Conservation (phyloP, 1,140 invertebrate species). For the Panagrolaimus sp. region DNA sequence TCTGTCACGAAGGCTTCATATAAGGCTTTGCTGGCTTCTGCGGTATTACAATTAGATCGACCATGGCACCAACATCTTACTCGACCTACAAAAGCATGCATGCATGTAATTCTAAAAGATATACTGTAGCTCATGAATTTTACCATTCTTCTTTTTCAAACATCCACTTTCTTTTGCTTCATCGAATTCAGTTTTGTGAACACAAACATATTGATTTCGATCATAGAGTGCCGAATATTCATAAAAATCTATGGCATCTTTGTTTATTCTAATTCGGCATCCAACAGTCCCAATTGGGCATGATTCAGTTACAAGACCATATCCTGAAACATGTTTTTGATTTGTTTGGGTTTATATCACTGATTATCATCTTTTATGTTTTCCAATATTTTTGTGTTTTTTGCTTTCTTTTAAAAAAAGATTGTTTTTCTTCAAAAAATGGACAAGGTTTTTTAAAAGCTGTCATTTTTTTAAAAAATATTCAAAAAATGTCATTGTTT, state of each 20-base stretch:
- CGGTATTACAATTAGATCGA: conserved; percentile 38
- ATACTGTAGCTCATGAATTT: not conserved
- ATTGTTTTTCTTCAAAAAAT: too few species aligned
- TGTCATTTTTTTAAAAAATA: too few species aligned
- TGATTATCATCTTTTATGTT: not conserved
- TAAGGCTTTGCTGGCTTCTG: conserved; percentile 28
- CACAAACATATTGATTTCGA: conserved; percentile 48
- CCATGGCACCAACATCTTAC: conserved; percentile 48
- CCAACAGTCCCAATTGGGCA: conserved; percentile 40
- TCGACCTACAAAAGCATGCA: conserved; percentile 29
- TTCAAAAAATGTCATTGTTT: too few species aligned
- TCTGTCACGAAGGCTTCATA: conserved; percentile 11
- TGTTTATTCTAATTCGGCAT: conserved; percentile 41
- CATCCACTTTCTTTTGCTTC: conserved; percentile 34
- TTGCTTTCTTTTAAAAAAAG: not conserved
- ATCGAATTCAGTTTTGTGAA: conserved; percentile 39
- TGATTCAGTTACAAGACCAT: conserved; percentile 43
- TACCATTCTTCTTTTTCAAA: conserved; percentile 34
- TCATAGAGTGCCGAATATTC: conserved; percentile 45
- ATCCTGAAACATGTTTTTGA: conserved; percentile 30
- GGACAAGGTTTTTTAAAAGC: too few species aligned
- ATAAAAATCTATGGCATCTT: conserved; percentile 39
- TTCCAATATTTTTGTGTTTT: not conserved
- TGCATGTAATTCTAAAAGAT: not conserved
- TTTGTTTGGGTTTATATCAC: too few species aligned